Base-by-base conservation (phyloP, 2,888 invertebrate genomes). In the Volucella inflata region DNA sequence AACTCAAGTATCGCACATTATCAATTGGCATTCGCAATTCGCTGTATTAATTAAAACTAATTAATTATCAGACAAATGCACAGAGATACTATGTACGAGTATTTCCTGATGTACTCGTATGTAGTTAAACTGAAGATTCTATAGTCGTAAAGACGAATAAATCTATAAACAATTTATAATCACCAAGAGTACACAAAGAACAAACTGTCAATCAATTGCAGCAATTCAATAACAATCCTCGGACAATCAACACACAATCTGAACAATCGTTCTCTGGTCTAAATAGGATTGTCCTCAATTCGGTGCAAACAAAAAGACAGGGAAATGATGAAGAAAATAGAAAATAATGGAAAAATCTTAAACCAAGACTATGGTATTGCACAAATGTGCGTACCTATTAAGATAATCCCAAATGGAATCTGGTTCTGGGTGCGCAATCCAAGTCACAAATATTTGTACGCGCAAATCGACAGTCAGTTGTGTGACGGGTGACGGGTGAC, bases 131-230 rank as follows among this genome's bases (percentile, higher is more conserved):
- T 16, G 48, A 6, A 14, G 1, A 2, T 6, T 8, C 8, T 40
- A n/a, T 10, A 72, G 12, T 67, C 50, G 50, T 50, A 67, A 67
- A 67, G 44, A 51, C 67, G 51, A 59, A n/a, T 38, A 21, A 36
- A 40, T 60, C 42, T 40, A 51, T 46, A 70, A 71, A 44, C 46
- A 44, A 40, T 48, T 40, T 11, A 14, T 44, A 11, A 42, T 50
- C 12, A n/a, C 21, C 16, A 44, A 59, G 17, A 36, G 42, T n/a
- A 57, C 50, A 50, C 30, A 59, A 42, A 72, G 44, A 72, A 67
- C 59, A 57, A 68, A 78, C 77, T 78, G 82, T 83, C 78, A 78
- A 78, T 83, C 82, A 78, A 83, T 72, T 83, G 62, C 77, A 72
- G 67, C 79, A 84, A 67, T 79, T 79, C 75, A 70, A 74, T 74